phyloP scores from a whole-genome alignment of 2,113 vertebrate species.

The Arizona elegans region DNA sequence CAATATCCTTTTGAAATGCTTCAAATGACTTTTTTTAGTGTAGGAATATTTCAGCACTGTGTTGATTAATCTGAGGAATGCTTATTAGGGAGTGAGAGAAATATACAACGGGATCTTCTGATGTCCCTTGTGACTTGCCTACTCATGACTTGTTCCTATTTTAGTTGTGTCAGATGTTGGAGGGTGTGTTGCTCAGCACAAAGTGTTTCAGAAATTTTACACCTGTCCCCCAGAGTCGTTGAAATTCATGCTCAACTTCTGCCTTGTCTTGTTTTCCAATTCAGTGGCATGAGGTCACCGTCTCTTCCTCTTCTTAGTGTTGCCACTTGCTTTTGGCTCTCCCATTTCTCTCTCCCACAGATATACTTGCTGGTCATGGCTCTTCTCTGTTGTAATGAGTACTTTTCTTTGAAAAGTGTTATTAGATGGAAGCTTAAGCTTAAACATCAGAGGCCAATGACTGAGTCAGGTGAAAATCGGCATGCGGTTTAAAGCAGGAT shows the following conservation, averaged over 20 bases:
- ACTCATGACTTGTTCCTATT: background rate
- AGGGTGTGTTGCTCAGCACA: background rate
- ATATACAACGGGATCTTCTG: background rate
- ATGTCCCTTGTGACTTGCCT: background rate
- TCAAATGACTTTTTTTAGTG: background rate
- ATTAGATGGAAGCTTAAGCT: background rate
- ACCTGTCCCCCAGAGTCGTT: background rate
- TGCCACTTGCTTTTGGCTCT: background rate
- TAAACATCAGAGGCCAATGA: background rate
- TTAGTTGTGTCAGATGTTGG: no score
- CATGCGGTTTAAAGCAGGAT: background rate
- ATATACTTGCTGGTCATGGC: background rate
- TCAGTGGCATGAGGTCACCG: background rate
- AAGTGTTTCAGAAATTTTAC: background rate
- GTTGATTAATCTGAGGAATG: background rate
- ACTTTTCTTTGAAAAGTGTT: fast-evolving
- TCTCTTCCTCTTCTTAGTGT: fast-evolving
- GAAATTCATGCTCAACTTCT: background rate
- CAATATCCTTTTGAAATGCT: background rate
- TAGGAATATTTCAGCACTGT: background rate
- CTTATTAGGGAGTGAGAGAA: background rate
- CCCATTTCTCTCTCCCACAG: background rate
- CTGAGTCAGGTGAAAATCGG: background rate
- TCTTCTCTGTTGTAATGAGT: background rate
- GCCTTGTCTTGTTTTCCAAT: background rate